phyloP scores from a whole-genome alignment of 1,140 invertebrate species.

The Bombus ignitus region DNA sequence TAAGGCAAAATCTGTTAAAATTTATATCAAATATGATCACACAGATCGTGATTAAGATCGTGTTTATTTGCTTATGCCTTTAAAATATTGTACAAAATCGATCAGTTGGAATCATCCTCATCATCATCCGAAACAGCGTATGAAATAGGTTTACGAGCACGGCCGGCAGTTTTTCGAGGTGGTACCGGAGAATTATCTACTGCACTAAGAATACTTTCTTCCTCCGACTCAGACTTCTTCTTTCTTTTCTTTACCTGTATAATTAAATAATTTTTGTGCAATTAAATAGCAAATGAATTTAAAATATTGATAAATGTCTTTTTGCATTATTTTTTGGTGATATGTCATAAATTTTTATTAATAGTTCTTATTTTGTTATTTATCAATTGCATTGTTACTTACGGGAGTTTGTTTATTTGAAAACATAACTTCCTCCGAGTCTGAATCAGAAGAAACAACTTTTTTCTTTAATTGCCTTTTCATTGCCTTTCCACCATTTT shows the following conservation, averaged over 20 bases:
- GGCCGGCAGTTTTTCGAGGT: slow-evolving; percentile 61
- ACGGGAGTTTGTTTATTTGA: slow-evolving; percentile 61
- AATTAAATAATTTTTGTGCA: slow-evolving; percentile 3
- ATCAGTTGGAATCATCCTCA: slow-evolving; percentile 72
- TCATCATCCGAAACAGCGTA: slow-evolving; percentile 74
- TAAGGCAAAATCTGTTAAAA: slow-evolving; percentile 31
- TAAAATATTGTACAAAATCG: slow-evolving; percentile 19
- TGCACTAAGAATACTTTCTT: slow-evolving; percentile 54
- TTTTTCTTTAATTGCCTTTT: slow-evolving; percentile 75
- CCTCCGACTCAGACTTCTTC: slow-evolving; percentile 66
- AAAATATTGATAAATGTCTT: neutral
- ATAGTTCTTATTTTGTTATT: neutral
- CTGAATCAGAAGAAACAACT: slow-evolving; percentile 68
- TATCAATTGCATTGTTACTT: slow-evolving; percentile 33
- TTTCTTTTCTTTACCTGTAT: slow-evolving; percentile 71
- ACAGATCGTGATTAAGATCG: slow-evolving; percentile 21
- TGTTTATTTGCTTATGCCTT: slow-evolving; percentile 24
- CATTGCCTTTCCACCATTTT: slow-evolving; percentile 73
- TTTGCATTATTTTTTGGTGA: neutral
- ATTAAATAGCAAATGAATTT: neutral
- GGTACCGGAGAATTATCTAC: slow-evolving; percentile 57
- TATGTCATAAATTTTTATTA: neutral
- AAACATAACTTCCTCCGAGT: slow-evolving; percentile 70
- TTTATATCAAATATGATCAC: slow-evolving; percentile 39
- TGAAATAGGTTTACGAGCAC: slow-evolving; percentile 73